Conservation (phyloP, 2,113 vertebrate genomes). For the Chrysemys picta region DNA sequence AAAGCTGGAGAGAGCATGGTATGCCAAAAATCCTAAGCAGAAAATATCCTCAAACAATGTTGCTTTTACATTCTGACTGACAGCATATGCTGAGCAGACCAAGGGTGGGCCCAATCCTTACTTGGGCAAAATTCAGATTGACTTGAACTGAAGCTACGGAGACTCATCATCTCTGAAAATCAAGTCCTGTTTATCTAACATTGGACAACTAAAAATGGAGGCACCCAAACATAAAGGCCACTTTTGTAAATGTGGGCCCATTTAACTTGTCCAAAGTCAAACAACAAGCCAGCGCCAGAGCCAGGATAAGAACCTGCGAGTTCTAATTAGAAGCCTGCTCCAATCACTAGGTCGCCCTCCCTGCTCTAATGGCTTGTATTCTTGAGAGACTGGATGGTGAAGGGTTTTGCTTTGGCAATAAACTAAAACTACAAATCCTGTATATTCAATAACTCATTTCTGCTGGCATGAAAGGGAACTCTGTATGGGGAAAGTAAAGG, state of each 20-base stretch:
- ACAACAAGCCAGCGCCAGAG: not conserved
- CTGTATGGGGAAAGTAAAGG: not conserved
- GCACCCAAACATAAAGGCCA: not conserved
- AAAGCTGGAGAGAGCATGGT: not conserved
- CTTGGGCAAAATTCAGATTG: not conserved
- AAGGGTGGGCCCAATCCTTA: not conserved
- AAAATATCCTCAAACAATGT: not conserved
- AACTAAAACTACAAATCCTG: not conserved
- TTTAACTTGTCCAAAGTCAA: not conserved
- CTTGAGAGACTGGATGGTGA: not conserved
- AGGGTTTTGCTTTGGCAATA: not conserved
- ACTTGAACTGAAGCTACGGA: not conserved
- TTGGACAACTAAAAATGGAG: not conserved
- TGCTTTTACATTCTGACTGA: not conserved
- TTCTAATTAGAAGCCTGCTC: not conserved
- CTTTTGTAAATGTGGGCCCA: not conserved
- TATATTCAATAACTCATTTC: not conserved
- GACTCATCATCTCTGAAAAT: not conserved
- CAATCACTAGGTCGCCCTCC: not conserved
- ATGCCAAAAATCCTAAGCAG: not conserved
- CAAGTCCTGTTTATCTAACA: not conserved
- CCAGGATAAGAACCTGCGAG: not conserved
- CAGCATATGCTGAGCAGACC: not conserved
- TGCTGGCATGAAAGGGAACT: not conserved
- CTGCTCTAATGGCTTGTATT: not conserved